Base-by-base conservation (phyloP, 2,888 invertebrate genomes). In the Azorinus chamasolen region DNA sequence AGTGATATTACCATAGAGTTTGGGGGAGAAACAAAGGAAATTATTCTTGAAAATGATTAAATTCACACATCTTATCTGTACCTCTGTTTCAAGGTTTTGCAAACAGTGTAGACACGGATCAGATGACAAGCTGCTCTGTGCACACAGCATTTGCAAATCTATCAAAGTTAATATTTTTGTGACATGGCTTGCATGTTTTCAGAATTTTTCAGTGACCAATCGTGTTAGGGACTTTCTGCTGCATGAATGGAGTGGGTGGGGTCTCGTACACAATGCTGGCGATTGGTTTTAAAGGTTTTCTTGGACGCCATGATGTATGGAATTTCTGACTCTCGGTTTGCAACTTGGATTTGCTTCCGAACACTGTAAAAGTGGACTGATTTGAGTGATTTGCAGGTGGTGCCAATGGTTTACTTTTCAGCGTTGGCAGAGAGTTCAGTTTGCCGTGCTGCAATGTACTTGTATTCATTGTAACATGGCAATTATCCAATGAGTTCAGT, bases 201-300 rank as follows among this genome's bases (percentile, higher is more conserved):
- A n/a, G n/a, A n/a, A n/a, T n/a, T n/a, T n/a, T n/a, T n/a, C n/a
- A n/a, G n/a, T n/a, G n/a, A n/a, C n/a, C n/a, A n/a, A 6, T 32
- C 5, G 32, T 32, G 32, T 32, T 32, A 10, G 32, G 32, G 10
- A 32, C 32, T 10, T 32, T 32, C 10, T 32, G 32, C 10, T 32
- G 32, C 32, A 32, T 64, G 46, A 85, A 79, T 8, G 85, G 83
- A 14, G 85, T 76, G 14, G 85, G 85, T 37, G 85, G 85, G 22
- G 74, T 75, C 37, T 85, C 85, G 53, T 66, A 62, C 1, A 83
- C 73, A 4, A 71, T 59, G 16, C 58, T 63, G 12, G 73, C 27
- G 16, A 80, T 66, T 6, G 80, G 80, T 39, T 80, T 80, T 22
- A 80, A 55, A 12, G 81, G 81, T 48, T 78, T 81, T 18, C 75